phyloP scores from a whole-genome alignment of 2,797 vertebrate species.

The Lithobates pipiens region DNA sequence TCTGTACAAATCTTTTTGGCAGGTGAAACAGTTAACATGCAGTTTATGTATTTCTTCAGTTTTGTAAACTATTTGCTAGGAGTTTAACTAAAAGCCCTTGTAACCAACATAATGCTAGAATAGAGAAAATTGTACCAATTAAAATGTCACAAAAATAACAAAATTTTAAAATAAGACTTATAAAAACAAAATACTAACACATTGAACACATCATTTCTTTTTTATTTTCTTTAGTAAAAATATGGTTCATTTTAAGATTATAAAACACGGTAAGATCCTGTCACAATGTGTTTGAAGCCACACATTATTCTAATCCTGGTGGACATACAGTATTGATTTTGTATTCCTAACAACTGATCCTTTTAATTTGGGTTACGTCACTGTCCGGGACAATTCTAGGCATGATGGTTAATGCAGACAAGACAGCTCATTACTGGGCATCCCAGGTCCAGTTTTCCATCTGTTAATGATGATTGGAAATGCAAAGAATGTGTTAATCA shows the following conservation, averaged over 20 bases:
- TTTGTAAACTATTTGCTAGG: too few species aligned
- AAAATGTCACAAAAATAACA: not conserved
- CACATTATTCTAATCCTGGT: constrained; percentile 27
- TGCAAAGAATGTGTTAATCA: constrained; percentile 57
- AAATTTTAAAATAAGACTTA: not conserved
- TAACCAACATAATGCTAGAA: too few species aligned
- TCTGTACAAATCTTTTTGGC: too few species aligned
- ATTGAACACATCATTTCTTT: not conserved
- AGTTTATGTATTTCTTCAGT: too few species aligned
- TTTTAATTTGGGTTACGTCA: constrained; percentile 50
- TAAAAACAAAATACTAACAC: not conserved
- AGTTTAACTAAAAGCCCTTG: too few species aligned
- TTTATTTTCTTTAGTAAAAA: not conserved
- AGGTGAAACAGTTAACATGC: too few species aligned
- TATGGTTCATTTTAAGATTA: too few species aligned
- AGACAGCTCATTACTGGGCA: constrained; percentile 30
- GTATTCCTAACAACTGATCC: constrained; percentile 30
- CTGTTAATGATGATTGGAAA: constrained; percentile 47
- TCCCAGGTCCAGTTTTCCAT: constrained; percentile 46
- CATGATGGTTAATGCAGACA: constrained; percentile 34
- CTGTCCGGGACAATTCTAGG: constrained; percentile 22
- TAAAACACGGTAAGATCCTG: not conserved
- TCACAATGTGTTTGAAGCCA: not conserved
- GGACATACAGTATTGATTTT: constrained; percentile 34
- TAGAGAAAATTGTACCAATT: not conserved